Percentiles rank a stretch among this genome's conserved stretches.
These are phyloP conservation scores for Erpobdella octoculata DNA, from an alignment of 2,888 invertebrate genomes.

Conservation along the genomic window DNA sequence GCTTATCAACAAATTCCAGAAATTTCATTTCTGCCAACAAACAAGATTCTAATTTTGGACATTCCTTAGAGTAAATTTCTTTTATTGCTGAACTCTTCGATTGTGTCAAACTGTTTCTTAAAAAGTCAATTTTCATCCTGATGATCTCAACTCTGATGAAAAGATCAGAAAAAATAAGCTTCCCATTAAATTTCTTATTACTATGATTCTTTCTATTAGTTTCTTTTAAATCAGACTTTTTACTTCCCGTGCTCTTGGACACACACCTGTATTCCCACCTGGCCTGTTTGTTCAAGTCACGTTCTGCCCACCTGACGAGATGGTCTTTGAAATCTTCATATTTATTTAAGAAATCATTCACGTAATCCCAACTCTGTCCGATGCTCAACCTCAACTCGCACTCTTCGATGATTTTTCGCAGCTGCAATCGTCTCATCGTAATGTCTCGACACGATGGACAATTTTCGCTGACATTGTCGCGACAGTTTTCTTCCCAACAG, in stretches of 20 bases:
- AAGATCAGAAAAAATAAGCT: not conserved
- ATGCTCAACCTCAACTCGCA: not conserved
- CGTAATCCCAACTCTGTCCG: not conserved
- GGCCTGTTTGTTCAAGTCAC: not conserved
- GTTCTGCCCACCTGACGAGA: not conserved
- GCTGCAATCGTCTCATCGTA: constrained; percentile 7
- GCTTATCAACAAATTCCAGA: not conserved
- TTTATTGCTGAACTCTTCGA: too few species aligned
- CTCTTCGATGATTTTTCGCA: not conserved
- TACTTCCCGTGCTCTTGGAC: too few species aligned
- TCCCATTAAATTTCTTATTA: not conserved
- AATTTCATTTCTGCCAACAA: not conserved
- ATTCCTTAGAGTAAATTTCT: too few species aligned
- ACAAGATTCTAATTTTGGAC: too few species aligned
- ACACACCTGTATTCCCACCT: too few species aligned
- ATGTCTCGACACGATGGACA: not conserved
- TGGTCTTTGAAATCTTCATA: not conserved
- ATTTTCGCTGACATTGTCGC: not conserved
- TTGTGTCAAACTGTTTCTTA: too few species aligned
- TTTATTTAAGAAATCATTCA: not conserved
- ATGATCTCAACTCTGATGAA: not conserved
- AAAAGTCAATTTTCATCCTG: too few species aligned
- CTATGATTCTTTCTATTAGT: too few species aligned
- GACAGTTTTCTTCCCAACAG: not conserved
- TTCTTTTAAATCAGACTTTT: too few species aligned